Conservation (phyloP, 2,888 invertebrate species). For the Panzeria rudis region DNA sequence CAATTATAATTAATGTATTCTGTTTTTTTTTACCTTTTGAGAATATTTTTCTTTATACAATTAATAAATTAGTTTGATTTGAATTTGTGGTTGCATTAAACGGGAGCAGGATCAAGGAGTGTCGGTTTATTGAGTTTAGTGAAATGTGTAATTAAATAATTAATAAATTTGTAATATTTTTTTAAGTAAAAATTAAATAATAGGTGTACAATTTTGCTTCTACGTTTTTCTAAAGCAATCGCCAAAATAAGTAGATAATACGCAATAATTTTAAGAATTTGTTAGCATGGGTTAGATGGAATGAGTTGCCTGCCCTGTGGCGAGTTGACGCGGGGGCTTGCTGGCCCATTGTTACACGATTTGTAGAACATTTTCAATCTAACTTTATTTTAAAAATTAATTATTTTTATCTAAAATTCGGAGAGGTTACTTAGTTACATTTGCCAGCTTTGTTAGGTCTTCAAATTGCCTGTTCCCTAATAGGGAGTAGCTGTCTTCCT, state of each 20-base stretch:
- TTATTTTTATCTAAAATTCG: too few species aligned
- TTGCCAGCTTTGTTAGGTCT: too few species aligned
- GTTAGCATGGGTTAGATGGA: too few species aligned
- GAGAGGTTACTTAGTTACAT: too few species aligned
- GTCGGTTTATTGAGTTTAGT: background rate
- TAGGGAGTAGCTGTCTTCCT: too few species aligned
- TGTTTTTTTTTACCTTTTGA: conserved; percentile 1
- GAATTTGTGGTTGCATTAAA: conserved; percentile 12
- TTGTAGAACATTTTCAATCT: too few species aligned
- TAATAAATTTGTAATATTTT: background rate
- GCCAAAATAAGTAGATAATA: background rate
- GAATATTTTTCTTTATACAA: conserved; percentile 53
- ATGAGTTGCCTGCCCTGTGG: too few species aligned
- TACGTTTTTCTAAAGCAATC: background rate
- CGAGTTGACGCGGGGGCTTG: too few species aligned
- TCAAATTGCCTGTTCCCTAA: too few species aligned
- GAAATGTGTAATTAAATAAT: conserved; percentile 22
- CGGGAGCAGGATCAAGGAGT: background rate
- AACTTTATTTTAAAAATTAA: too few species aligned
- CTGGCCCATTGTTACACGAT: too few species aligned
- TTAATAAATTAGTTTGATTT: conserved; percentile 57
- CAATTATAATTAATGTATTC: conserved; percentile 32
- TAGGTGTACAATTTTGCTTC: background rate
- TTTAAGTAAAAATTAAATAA: background rate
- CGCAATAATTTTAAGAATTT: too few species aligned